A percentile compares a stretch with the other conserved stretches of the same genome.
Evolutionary conservation across 2,888 invertebrate species (phyloP).

Genomic region (Ochlodes sylvanus): DNA sequence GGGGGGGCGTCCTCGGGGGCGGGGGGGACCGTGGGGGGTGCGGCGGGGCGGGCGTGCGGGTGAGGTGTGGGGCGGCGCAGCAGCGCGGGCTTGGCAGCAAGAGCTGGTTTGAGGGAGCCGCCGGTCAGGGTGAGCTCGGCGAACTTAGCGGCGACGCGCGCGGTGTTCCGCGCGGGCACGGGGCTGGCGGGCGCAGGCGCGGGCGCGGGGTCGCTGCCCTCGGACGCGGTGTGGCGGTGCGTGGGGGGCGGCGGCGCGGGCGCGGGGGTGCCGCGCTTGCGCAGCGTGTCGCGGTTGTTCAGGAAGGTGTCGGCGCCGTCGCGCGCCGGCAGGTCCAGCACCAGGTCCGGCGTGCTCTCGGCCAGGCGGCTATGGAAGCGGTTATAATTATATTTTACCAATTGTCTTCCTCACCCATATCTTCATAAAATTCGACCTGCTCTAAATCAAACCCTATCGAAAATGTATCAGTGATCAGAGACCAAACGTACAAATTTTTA

Average conservation of each 20-base stretch:
- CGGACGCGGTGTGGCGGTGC: slow-evolving; percentile 38
- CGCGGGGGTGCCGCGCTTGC: slow-evolving; percentile 50
- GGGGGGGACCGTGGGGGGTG: slow-evolving; percentile 33
- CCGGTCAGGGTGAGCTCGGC: slow-evolving; percentile 87
- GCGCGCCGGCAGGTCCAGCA: slow-evolving; percentile 91
- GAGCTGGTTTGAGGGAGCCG: slow-evolving; percentile 89
- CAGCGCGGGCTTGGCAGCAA: slow-evolving; percentile 92
- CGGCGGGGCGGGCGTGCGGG: slow-evolving; percentile 47
- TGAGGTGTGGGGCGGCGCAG: slow-evolving; percentile 81
- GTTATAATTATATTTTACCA: too few species aligned
- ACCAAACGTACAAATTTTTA: too few species aligned
- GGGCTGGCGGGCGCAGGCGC: slow-evolving; percentile 41
- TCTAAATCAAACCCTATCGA: too few species aligned
- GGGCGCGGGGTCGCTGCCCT: slow-evolving; percentile 10
- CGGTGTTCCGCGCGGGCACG: slow-evolving; percentile 85
- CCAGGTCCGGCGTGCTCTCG: slow-evolving; percentile 90
- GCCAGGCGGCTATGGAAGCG: slow-evolving; percentile 69
- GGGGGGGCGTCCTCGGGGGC: slow-evolving; percentile 30
- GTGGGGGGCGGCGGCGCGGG: slow-evolving; percentile 37
- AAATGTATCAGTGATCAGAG: too few species aligned
- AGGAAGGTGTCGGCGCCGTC: slow-evolving; percentile 70
- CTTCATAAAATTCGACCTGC: too few species aligned
- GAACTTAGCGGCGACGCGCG: slow-evolving; percentile 87
- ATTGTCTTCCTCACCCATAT: too few species aligned
- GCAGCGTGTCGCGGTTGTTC: slow-evolving; percentile 72